These are phyloP conservation scores for Megaceryle torquata DNA, from an alignment of 2,113 vertebrate species.

Conservation along the genomic window DNA sequence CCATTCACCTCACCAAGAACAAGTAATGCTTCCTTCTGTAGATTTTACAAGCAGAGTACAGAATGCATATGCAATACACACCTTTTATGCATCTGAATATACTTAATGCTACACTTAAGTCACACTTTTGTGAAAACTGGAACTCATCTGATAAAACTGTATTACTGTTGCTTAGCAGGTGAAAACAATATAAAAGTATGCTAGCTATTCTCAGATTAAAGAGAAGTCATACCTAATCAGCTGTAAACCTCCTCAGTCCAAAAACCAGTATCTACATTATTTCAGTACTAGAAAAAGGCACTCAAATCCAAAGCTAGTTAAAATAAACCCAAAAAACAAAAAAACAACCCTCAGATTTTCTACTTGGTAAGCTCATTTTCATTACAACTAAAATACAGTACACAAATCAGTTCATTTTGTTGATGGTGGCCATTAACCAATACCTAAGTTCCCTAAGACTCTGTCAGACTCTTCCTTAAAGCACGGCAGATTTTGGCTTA, in stretches of 20 bases:
- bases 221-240: neutral
- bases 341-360: neutral
- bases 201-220: neutral
- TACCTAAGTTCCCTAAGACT: neutral
- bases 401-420: neutral
- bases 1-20: neutral
- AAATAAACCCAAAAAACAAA: neutral
- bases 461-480: neutral
- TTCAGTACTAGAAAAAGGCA: neutral
- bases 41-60: neutral
- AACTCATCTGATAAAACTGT: neutral
- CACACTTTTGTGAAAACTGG: neutral
- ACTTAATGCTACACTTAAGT: neutral
- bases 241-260: neutral
- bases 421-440: neutral
- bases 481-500: neutral
- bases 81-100: neutral
- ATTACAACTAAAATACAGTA: neutral
- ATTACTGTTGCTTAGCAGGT: neutral
- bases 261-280: fast-evolving
- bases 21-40: neutral
- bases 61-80: neutral
- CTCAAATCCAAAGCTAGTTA: neutral
- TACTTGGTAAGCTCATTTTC: neutral
- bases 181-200: neutral